Percentiles rank a stretch among this genome's conserved stretches.
phyloP scores from a whole-genome alignment of 2,888 invertebrate genomes.

The Antheraea assamensis region DNA sequence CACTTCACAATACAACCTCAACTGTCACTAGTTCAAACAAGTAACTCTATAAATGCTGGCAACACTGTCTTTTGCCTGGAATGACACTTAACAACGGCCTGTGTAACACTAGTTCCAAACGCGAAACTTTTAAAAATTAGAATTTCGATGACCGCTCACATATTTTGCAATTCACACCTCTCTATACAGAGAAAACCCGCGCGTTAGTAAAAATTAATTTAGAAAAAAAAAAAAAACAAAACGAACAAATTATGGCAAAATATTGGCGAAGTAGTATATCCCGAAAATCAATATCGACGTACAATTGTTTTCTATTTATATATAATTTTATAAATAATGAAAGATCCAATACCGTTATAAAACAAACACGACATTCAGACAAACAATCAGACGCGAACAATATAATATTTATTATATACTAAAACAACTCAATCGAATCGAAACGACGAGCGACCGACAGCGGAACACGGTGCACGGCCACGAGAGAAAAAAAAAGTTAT shows the following conservation, averaged over 20 bases:
- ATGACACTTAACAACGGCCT: constrained; percentile 67
- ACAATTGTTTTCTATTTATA: constrained; percentile 54
- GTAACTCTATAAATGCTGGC: constrained; percentile 80
- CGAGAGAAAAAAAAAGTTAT: constrained; percentile 34
- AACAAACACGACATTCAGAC: constrained; percentile 47
- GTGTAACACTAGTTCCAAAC: constrained; percentile 51
- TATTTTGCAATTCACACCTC: constrained; percentile 50
- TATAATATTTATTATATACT: constrained; percentile 48
- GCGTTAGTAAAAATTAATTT: constrained; percentile 61
- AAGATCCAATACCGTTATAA: constrained; percentile 58
- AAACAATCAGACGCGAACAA: constrained; percentile 51
- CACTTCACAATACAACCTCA: constrained; percentile 50
- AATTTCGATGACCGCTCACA: constrained; percentile 62
- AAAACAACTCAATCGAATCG: constrained; percentile 45
- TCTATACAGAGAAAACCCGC: constrained; percentile 41
- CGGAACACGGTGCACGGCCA: constrained; percentile 30
- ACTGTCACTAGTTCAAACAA: constrained; percentile 58
- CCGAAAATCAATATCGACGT: constrained; percentile 53
- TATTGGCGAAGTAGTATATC: constrained; percentile 76
- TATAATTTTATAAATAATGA: constrained; percentile 27
- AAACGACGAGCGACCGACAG: constrained; percentile 33
- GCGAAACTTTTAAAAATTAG: constrained; percentile 53
- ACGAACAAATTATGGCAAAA: constrained; percentile 76
- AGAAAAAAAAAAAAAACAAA: constrained; percentile 50
- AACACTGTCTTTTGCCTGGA: constrained; percentile 81